Percentiles rank a stretch among this genome's conserved stretches.
phyloP scores from a whole-genome alignment of 1,140 invertebrate species.

The Tetranychus urticae region DNA sequence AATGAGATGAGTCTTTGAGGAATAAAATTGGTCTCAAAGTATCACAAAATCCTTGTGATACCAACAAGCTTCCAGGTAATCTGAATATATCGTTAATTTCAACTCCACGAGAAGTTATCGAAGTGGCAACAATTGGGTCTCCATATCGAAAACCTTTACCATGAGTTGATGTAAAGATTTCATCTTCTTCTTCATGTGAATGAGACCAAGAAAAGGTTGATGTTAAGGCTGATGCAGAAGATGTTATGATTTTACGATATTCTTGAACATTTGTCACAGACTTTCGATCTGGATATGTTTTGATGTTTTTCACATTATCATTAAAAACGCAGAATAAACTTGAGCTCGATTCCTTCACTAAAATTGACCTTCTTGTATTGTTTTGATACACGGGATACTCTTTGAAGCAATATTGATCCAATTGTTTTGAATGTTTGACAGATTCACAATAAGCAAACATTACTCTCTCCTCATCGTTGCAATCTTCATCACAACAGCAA shows the following conservation, averaged over 20 bases:
- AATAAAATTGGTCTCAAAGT: neutral
- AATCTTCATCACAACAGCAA: constrained; percentile 48
- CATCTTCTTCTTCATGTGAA: neutral
- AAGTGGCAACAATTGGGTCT: neutral
- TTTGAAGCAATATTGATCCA: constrained; percentile 21
- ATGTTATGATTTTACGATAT: neutral
- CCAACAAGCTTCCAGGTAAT: neutral
- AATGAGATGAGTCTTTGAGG: neutral
- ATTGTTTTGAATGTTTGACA: constrained; percentile 10
- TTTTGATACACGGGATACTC: constrained; percentile 22
- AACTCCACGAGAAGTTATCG: neutral
- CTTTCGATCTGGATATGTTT: neutral
- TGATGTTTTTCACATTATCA: constrained; percentile 21
- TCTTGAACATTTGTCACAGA: neutral
- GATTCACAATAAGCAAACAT: constrained; percentile 30
- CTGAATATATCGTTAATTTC: neutral
- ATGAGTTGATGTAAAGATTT: neutral
- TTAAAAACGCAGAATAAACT: constrained; percentile 32
- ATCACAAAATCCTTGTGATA: neutral
- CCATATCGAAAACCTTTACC: neutral
- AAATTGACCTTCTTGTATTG: constrained; percentile 18
- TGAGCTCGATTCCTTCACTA: constrained; percentile 18
- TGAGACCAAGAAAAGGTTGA: neutral
- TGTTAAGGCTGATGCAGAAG: neutral
- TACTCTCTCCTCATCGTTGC: constrained; percentile 26